phyloP scores from a whole-genome alignment of 2,797 vertebrate species.

The Pygocentrus nattereri region DNA sequence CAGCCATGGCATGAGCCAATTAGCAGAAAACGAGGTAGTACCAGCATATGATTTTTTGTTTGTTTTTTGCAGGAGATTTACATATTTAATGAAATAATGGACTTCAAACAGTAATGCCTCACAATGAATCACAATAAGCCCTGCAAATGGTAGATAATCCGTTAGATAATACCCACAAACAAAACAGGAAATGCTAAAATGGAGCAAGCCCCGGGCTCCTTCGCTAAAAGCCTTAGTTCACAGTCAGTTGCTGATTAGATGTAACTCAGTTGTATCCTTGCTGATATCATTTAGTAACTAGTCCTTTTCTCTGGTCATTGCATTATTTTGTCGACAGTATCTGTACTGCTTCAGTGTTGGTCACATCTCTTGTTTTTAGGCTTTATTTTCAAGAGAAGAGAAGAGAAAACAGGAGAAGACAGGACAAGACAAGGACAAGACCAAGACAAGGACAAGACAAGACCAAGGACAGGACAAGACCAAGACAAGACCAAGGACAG shows the following conservation, averaged over 20 bases:
- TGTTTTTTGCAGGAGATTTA: conserved; percentile 60
- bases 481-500: too few species aligned
- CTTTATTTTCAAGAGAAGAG: too few species aligned
- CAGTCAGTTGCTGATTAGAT: background rate
- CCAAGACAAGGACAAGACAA: too few species aligned
- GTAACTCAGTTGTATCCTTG: too few species aligned
- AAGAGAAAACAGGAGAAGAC: too few species aligned
- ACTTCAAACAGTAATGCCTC: conserved; percentile 60
- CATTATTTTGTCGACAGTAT: too few species aligned
- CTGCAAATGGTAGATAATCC: conserved; percentile 66
- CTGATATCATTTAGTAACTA: too few species aligned
- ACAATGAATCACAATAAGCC: conserved; percentile 55
- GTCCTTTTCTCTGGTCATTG: too few species aligned
- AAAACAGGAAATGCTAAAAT: conserved; percentile 36
- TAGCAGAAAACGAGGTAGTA: background rate
- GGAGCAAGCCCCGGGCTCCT: conserved; percentile 24
- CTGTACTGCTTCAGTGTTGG: too few species aligned
- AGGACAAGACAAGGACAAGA: too few species aligned
- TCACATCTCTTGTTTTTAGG: too few species aligned
- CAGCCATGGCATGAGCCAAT: conserved; percentile 36
- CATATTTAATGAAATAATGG: conserved; percentile 62
- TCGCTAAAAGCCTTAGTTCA: conserved; percentile 8
- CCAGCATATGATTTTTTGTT: conserved; percentile 31
- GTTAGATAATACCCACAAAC: conserved; percentile 58
- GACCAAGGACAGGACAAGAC: too few species aligned